phyloP scores from a whole-genome alignment of 2,888 invertebrate species.

The Heteromyza rotundicornis region DNA sequence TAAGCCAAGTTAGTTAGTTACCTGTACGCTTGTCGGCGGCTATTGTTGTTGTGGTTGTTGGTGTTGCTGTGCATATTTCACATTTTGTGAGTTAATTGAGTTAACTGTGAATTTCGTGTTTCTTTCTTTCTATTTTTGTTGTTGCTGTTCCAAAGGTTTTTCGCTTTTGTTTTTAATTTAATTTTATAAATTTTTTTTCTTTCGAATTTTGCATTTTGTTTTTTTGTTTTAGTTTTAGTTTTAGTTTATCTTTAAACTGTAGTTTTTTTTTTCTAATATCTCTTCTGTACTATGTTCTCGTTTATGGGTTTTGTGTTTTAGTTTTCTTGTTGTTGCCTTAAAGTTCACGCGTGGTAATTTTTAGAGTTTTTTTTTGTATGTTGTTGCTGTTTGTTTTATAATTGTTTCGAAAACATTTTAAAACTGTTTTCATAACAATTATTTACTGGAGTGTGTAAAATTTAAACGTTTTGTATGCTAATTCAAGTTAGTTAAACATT shows the following conservation, averaged over 20 bases:
- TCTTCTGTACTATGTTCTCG: conserved; percentile 44
- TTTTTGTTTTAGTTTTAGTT: conserved; percentile 9
- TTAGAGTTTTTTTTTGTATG: not conserved
- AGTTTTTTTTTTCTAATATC: conserved; percentile 43
- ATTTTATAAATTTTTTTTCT: no score
- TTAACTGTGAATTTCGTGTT: conserved; percentile 49
- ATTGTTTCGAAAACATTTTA: not conserved
- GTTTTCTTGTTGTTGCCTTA: not conserved
- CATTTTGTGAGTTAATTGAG: conserved; percentile 55
- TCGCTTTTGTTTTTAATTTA: no score
- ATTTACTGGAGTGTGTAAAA: no score
- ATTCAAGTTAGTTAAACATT: no score
- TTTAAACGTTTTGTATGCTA: no score
- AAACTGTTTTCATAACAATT: no score
- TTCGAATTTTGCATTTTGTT: conserved; percentile 11
- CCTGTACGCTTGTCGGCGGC: conserved; percentile 8
- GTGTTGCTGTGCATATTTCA: conserved; percentile 43
- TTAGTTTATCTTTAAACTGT: conserved; percentile 14
- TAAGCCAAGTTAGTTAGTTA: conserved; percentile 25
- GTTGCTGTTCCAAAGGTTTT: not conserved
- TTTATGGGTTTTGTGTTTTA: not conserved
- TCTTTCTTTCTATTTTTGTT: not conserved
- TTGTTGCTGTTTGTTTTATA: conserved; percentile 14
- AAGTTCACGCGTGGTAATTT: not conserved
- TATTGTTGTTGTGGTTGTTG: conserved; percentile 30